phyloP scores from a whole-genome alignment of 1,140 invertebrate species.

The Acromyrmex echinatior region DNA sequence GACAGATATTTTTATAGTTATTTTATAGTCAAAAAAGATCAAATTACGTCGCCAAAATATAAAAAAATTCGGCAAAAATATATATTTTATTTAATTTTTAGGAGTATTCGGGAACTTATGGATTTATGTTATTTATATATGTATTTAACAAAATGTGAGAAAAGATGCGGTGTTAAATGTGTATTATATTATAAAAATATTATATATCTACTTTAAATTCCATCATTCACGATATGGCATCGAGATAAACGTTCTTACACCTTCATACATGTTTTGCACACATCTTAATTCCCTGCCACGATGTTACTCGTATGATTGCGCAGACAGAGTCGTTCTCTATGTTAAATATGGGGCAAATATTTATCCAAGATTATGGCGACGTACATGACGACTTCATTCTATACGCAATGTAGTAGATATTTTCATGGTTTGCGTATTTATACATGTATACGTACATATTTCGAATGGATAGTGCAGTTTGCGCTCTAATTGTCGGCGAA shows the following conservation, averaged over 20 bases:
- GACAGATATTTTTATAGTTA: no score
- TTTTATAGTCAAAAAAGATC: no score
- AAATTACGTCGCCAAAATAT: no score
- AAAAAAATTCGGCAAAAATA: no score
- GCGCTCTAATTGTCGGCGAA: conserved; percentile 28
- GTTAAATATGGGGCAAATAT: conserved; percentile 43
- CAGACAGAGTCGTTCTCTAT: neutral
- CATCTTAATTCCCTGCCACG: conserved; percentile 23
- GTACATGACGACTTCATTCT: conserved; percentile 48
- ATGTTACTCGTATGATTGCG: neutral
- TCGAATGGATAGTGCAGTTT: conserved; percentile 27
- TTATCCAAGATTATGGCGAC: conserved; percentile 55
- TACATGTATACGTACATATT: neutral
- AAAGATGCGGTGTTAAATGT: neutral
- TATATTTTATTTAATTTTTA: no score
- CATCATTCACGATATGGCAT: neutral
- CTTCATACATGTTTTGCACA: neutral
- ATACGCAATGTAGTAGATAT: conserved; percentile 2
- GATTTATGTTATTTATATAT: neutral
- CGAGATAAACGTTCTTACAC: conserved; percentile 12
- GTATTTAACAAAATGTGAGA: neutral
- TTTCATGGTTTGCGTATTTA: neutral
- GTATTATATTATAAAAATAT: neutral
- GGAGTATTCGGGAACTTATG: no score
- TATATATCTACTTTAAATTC: conserved; percentile 32